Conservation (phyloP, 2,888 invertebrate genomes). For the Fragum whitleyi region DNA sequence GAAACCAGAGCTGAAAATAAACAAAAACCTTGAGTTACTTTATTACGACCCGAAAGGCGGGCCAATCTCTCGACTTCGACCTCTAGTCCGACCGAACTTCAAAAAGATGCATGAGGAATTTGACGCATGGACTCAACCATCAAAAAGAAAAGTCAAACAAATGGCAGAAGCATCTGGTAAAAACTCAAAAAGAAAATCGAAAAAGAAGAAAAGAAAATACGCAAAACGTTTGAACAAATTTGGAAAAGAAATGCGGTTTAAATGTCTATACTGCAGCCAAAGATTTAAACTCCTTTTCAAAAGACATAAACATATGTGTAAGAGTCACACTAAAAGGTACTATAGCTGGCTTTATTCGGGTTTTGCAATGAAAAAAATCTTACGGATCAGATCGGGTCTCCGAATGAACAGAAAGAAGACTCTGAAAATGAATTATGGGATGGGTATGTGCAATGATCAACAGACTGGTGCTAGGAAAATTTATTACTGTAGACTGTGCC, state of each 20-base stretch:
- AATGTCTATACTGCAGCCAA: not conserved
- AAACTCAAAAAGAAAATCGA: not conserved
- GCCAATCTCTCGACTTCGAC: not conserved
- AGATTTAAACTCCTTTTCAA: conserved; percentile 12
- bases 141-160: not conserved
- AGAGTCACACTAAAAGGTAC: not conserved
- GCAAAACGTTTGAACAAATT: conserved; percentile 9
- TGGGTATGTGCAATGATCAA: not conserved
- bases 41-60: not conserved
- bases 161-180: not conserved
- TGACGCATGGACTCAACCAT: not conserved
- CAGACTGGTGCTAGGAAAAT: conserved; percentile 15
- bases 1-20: not conserved
- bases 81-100: not conserved
- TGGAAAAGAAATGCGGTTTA: conserved; percentile 7
- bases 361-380: not conserved
- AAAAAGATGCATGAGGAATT: not conserved
- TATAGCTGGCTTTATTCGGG: not conserved
- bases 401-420: not conserved
- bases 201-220: conserved; percentile 12
- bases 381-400: not conserved
- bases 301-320: conserved; percentile 16
- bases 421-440: not conserved
- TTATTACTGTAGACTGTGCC: not conserved
- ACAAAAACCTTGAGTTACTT: not conserved